Evolutionary conservation across 30 jellyfish, hydroid and myxozoan genomes (phyloP), one percentile per base, ranked within the genome.

Genomic region (Pelagia noctiluca): DNA sequence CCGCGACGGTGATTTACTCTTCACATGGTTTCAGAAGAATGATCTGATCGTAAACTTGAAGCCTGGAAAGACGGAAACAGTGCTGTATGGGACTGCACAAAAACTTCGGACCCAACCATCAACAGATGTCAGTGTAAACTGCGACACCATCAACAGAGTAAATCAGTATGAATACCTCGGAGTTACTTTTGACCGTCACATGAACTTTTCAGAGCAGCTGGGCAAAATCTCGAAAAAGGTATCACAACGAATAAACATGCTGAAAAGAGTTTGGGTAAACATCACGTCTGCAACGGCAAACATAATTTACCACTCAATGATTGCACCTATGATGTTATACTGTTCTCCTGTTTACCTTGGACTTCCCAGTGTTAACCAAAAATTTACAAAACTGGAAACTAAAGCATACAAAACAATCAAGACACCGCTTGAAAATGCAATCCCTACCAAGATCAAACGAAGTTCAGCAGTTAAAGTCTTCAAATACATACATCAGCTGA

Each of bases 51-150:
- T 36, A 3, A 73, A 73, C 38, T 49, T 73, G 3, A 73, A 73
- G 47, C 82, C 82, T 11, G 82, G 74, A 33, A 69, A 69, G 35
- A 32, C 82, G 61, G 79, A 69, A 69, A 19, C 35, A 26, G 82
- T 69, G 30, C 63, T 69, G 21, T 69, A 69, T 42, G 61, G 79
- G 34, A 23, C 79, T 11, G 82, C 82, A 29, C 29, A 69, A 69
- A 69, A 69, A 42, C 66, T 69, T 3, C 34, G 35, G 35, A 26
- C 82, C 13, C 72, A 69, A 69, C 67, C 72, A 2, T 42, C 82
- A n/a, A 28, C 66, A 35, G 32, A 66, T 42, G 82, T 69, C n/a
- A n/a, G 19, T 2, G 35, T 31, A 26, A 35, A 4, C 33, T 31
- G 82, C 66, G 30, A 22, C 10, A 60, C 62, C 30, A 28, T 8